A percentile compares a stretch with the other conserved stretches of the same genome.
These are phyloP conservation scores for Arremon brunneinucha DNA, from an alignment of 2,797 vertebrate genomes.

Conservation along the genomic window DNA sequence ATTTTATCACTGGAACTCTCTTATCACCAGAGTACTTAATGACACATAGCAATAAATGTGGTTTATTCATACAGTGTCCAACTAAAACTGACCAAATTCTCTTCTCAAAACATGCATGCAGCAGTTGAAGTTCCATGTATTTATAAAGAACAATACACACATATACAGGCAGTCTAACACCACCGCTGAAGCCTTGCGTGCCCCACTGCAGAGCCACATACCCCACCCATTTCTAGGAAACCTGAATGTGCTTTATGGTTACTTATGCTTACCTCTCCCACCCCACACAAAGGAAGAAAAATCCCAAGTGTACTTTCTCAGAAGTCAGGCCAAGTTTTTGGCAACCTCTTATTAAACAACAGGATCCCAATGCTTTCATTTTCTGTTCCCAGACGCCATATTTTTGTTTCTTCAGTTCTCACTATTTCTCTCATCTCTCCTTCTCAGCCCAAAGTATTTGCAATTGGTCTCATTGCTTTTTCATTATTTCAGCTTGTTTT, in stretches of 20 bases:
- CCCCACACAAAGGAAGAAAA: background rate
- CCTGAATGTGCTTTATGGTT: background rate
- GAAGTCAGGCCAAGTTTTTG: background rate
- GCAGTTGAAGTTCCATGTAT: accelerated
- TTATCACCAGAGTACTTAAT: background rate
- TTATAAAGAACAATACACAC: accelerated
- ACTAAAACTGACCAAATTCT: background rate
- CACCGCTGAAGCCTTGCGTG: accelerated
- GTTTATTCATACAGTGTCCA: background rate
- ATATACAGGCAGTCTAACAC: background rate
- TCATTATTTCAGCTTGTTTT: background rate
- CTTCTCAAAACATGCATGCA: background rate
- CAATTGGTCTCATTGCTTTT: background rate
- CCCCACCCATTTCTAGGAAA: background rate
- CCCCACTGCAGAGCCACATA: background rate
- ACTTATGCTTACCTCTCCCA: background rate
- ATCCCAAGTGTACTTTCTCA: background rate
- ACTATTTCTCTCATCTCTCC: background rate
- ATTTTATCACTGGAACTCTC: background rate
- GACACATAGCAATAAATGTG: background rate
- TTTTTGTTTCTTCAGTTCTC: background rate
- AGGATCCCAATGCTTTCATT: background rate
- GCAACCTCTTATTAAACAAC: background rate
- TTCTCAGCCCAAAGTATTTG: background rate
- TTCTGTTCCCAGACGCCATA: background rate